Base-by-base conservation (phyloP, 2,113 vertebrate species). In the Ursus arctos region DNA sequence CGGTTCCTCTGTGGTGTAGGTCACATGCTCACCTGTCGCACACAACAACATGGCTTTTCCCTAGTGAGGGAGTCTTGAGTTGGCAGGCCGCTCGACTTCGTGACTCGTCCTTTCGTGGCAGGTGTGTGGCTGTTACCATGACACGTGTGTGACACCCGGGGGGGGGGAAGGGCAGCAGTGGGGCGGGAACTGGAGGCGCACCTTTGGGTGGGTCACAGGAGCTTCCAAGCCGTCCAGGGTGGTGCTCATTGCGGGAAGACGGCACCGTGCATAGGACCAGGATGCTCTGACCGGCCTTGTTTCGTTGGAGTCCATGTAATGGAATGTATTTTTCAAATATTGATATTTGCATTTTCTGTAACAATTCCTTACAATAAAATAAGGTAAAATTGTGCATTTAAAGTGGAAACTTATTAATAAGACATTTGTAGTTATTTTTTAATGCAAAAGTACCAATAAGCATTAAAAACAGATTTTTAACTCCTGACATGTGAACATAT, bases 281-380 rank as follows among this genome's bases (percentile, higher is more conserved):
- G 97, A 95, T 94, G n/a, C 98, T 97, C 2, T 7, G 0, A 96
- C 94, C 91, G 93, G 97, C 98, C 95, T 11, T 91, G 77, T 98
- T 98, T 97, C 96, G 97, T 97, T 97, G 96, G 94, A 98, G 98
- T 98, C 86, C 31, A 14, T 98, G 98, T 98, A 98, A 98, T 86
- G 98, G 98, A 97, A 98, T 98, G 98, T 99, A 98, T 98, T 98
- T 99, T 98, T 99, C 97, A 97, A 98, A 98, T 97, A 98, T 72
- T 97, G 98, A 97, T 98, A 98, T 95, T 98, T 97, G 92, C 94
- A 97, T 97, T 98, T 98, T 98, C 98, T 99, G 98, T 99, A 99
- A 99, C 69, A 82, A 97, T 95, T 98, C 98, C 98, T 98, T 99
- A 98, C 97, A 98, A 98, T 99, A 99, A 99, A 98, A 98, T 92